These are phyloP conservation scores for Augochlorella aurata DNA, from an alignment of 2,888 invertebrate species.

Conservation along the genomic window DNA sequence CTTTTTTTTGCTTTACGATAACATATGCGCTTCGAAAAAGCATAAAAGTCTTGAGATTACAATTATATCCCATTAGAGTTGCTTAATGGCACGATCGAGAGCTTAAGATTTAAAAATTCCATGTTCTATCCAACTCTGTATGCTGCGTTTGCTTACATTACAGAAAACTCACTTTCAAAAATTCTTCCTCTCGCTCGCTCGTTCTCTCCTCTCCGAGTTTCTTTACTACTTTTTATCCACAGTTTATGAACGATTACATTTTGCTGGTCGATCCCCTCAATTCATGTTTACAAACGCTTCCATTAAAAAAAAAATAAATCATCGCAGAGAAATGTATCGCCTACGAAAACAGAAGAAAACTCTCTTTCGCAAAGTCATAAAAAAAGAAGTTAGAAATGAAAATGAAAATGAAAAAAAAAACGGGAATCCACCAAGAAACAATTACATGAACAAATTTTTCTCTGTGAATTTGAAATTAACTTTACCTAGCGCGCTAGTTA, in stretches of 20 bases:
- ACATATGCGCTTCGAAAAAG: constrained; percentile 65
- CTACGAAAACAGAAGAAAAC: constrained; percentile 30
- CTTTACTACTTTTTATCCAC: not conserved
- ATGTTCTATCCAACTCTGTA: constrained; percentile 27
- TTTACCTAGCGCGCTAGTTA: constrained; percentile 25
- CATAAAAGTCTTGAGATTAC: constrained; percentile 64
- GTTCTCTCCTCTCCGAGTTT: constrained; percentile 26
- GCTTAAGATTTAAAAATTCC: constrained; percentile 51
- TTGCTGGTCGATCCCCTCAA: constrained; percentile 3
- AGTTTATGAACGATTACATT: constrained; percentile 12
- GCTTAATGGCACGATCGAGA: constrained; percentile 67
- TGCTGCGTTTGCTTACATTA: constrained; percentile 27
- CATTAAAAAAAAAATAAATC: constrained; percentile 35
- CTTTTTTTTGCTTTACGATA: constrained; percentile 57
- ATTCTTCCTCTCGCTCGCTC: constrained; percentile 20
- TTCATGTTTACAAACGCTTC: constrained; percentile 53
- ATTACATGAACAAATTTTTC: constrained; percentile 29
- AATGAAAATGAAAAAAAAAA: constrained; percentile 36
- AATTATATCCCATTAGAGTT: constrained; percentile 66
- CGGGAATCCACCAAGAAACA: not conserved
- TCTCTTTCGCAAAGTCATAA: constrained; percentile 25
- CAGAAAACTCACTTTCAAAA: constrained; percentile 20
- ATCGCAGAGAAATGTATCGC: not conserved
- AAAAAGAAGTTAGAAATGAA: constrained; percentile 28
- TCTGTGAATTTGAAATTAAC: constrained; percentile 35